Conservation (phyloP, 1,140 invertebrate genomes). For the Melitaea cinxia region DNA sequence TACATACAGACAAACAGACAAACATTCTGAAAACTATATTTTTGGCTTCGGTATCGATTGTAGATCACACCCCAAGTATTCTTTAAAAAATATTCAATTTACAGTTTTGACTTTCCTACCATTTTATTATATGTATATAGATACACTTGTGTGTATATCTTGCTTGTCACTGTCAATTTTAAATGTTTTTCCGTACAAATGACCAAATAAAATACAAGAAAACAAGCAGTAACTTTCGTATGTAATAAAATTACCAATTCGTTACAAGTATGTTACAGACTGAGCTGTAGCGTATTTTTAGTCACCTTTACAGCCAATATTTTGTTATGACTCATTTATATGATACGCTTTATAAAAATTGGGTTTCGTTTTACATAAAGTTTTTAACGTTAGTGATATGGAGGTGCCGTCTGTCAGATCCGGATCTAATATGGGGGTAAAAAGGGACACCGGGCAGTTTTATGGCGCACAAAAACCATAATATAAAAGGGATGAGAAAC, state of each 20-base stretch:
- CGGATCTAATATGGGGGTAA: no score
- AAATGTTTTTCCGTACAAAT: not conserved
- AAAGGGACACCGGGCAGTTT: no score
- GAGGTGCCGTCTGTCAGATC: not conserved
- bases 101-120: no score
- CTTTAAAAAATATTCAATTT: no score
- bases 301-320: slow-evolving; percentile 10
- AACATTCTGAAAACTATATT: no score
- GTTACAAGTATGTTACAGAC: not conserved
- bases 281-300: slow-evolving; percentile 3
- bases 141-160: no score
- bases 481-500: no score
- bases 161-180: not conserved
- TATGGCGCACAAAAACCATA: no score
- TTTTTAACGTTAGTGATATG: not conserved
- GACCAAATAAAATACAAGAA: not conserved
- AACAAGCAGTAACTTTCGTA: not conserved
- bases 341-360: not conserved
- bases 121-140: no score
- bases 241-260: not conserved
- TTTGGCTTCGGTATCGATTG: no score
- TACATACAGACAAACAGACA: no score
- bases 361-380: not conserved
- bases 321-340: not conserved
- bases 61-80: no score